These are phyloP conservation scores for Spatulosminthurus flaviceps DNA, from an alignment of 2,888 invertebrate genomes.

Conservation along the genomic window DNA sequence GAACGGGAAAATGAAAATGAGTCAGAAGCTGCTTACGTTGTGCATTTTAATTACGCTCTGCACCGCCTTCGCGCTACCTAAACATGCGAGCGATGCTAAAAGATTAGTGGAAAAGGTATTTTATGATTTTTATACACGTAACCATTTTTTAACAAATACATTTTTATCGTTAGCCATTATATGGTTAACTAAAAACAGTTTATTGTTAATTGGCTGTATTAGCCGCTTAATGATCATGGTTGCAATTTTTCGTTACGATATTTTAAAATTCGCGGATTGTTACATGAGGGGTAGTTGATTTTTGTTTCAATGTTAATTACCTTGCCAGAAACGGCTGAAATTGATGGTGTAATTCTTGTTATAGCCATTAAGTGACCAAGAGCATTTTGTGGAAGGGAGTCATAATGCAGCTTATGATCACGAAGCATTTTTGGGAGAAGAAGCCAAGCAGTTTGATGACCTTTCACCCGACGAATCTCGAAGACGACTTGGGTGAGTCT, in stretches of 20 bases:
- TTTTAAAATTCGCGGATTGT: too few relatives aligned
- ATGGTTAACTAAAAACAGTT: too few relatives aligned
- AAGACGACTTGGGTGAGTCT: slow-evolving; percentile 77
- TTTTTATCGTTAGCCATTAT: too few relatives aligned
- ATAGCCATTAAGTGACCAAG: slow-evolving; percentile 79
- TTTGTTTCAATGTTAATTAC: too few relatives aligned
- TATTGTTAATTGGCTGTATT: too few relatives aligned
- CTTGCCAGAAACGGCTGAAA: neutral
- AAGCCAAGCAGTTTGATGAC: slow-evolving; percentile 93
- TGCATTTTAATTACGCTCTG: slow-evolving; percentile 58
- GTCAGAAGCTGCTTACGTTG: slow-evolving; percentile 58
- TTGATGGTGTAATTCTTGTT: slow-evolving; percentile 54
- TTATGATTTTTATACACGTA: neutral
- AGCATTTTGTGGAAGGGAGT: slow-evolving; percentile 81
- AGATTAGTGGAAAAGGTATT: slow-evolving; percentile 60
- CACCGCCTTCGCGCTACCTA: slow-evolving; percentile 62
- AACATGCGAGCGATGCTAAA: slow-evolving; percentile 56
- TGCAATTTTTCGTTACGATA: too few relatives aligned
- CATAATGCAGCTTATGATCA: slow-evolving; percentile 95
- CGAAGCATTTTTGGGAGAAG: slow-evolving; percentile 95
- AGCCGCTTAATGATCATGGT: too few relatives aligned
- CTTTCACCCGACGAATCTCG: slow-evolving; percentile 94
- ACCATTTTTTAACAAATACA: too few relatives aligned
- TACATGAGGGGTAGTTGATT: too few relatives aligned
- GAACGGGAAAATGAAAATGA: slow-evolving; percentile 50